phyloP scores from a whole-genome alignment of 2,797 vertebrate species.

The Melanotaenia boesemani region DNA sequence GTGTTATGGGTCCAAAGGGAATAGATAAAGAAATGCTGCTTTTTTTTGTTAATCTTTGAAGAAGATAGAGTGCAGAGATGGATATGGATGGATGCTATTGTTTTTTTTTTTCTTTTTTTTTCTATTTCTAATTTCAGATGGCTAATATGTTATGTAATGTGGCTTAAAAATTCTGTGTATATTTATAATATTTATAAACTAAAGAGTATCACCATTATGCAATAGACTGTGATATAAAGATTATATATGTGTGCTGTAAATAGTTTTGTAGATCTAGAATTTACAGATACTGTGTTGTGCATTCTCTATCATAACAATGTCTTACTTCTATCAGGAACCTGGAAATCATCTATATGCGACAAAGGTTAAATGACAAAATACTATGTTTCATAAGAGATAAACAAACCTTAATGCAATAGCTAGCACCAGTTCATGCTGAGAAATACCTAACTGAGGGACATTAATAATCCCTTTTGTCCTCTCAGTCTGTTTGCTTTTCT shows the following conservation, averaged over 20 bases:
- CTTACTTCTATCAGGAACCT: slow-evolving; percentile 93
- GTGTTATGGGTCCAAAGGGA: slow-evolving; percentile 87
- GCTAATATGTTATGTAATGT: slow-evolving; percentile 83
- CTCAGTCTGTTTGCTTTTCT: slow-evolving; percentile 46
- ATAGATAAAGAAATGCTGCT: slow-evolving; percentile 79
- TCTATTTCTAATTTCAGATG: slow-evolving; percentile 83
- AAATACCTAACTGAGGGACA: slow-evolving; percentile 47
- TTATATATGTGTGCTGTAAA: slow-evolving; percentile 94
- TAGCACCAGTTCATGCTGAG: slow-evolving; percentile 62
- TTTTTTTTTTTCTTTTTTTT: slow-evolving; percentile 74
- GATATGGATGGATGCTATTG: slow-evolving; percentile 75
- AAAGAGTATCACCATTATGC: slow-evolving; percentile 90
- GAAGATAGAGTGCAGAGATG: slow-evolving; percentile 62
- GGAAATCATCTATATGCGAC: slow-evolving; percentile 87
- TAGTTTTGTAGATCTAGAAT: slow-evolving; percentile 95
- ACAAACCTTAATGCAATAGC: slow-evolving; percentile 91
- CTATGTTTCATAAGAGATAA: slow-evolving; percentile 77
- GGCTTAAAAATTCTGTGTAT: slow-evolving; percentile 86
- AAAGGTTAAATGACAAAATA: slow-evolving; percentile 82
- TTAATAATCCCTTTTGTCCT: slow-evolving; percentile 31
- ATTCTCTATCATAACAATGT: slow-evolving; percentile 92
- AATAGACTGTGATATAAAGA: slow-evolving; percentile 93
- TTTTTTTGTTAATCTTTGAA: slow-evolving; percentile 69
- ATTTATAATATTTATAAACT: slow-evolving; percentile 92
- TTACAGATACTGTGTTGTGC: slow-evolving; percentile 91